phyloP scores from a whole-genome alignment of 2,888 invertebrate species.

The Epistrophe eligans region DNA sequence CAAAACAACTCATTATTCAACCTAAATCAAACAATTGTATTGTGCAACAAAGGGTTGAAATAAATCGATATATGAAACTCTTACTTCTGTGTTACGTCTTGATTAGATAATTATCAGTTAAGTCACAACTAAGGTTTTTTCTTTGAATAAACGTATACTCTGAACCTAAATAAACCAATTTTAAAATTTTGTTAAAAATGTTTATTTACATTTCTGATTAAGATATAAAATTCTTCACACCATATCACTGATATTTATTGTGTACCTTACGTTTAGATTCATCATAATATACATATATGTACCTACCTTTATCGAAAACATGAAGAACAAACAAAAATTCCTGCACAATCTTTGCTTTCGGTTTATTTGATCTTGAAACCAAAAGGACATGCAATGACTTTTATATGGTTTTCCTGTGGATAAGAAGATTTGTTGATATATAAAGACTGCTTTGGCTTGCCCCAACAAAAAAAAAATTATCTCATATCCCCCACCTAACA shows the following conservation, averaged over 20 bases:
- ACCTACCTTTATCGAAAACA: neutral
- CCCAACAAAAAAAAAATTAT: neutral
- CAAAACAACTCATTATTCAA: no score
- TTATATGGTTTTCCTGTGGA: neutral
- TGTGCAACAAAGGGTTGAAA: no score
- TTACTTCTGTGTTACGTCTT: no score
- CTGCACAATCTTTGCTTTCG: conserved; percentile 16
- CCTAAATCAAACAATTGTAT: no score
- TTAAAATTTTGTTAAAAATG: neutral
- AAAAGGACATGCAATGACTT: neutral
- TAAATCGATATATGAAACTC: no score
- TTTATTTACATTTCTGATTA: conserved; percentile 18
- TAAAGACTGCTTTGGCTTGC: neutral
- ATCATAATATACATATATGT: neutral
- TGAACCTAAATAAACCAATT: neutral
- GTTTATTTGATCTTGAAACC: conserved; percentile 18
- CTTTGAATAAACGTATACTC: no score
- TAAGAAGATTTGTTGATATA: neutral
- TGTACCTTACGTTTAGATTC: neutral
- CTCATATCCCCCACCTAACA: neutral
- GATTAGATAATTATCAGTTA: no score
- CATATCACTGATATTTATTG: neutral
- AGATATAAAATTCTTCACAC: conserved; percentile 14
- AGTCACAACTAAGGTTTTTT: no score
- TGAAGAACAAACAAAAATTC: conserved; percentile 7